phyloP scores from a whole-genome alignment of 35 echinoderm and acorn worm genomes.

The Strongylocentrotus purpuratus region DNA sequence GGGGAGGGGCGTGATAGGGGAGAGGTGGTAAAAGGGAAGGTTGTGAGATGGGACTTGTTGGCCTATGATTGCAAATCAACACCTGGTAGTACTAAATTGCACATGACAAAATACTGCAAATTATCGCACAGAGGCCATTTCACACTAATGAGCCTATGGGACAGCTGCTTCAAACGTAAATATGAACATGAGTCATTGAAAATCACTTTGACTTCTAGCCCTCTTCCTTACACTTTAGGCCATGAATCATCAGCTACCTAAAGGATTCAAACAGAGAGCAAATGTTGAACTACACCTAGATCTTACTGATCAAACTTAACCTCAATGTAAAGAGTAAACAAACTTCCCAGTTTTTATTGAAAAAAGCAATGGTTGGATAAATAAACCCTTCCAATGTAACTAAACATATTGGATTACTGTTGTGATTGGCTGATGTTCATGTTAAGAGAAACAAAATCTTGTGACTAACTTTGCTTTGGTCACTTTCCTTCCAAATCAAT shows the following conservation, averaged over 20 bases:
- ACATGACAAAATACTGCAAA: not conserved
- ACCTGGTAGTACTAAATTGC: not conserved
- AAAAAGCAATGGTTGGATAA: not conserved
- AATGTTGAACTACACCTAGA: not conserved
- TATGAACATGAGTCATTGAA: slow-evolving; percentile 18
- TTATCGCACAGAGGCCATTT: slow-evolving; percentile 8
- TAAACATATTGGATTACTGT: too few relatives aligned
- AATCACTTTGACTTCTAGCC: not conserved
- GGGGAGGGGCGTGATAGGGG: too few relatives aligned
- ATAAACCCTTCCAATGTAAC: too few relatives aligned
- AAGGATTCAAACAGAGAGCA: not conserved
- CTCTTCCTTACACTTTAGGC: not conserved
- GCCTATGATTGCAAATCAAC: not conserved
- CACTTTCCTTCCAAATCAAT: not conserved
- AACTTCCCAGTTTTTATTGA: not conserved
- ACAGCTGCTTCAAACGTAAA: not conserved
- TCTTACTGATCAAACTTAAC: not conserved
- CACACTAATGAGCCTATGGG: not conserved
- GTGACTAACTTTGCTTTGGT: not conserved
- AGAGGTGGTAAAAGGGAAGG: too few relatives aligned
- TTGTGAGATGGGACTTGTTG: not conserved
- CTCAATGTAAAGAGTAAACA: not conserved
- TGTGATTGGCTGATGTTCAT: too few relatives aligned
- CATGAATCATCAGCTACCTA: not conserved
- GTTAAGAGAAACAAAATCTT: not conserved